Evolutionary conservation across 1,140 invertebrate genomes (phyloP), one percentile per base, ranked within the genome.

Genomic region (Armadillidium nasatum): DNA sequence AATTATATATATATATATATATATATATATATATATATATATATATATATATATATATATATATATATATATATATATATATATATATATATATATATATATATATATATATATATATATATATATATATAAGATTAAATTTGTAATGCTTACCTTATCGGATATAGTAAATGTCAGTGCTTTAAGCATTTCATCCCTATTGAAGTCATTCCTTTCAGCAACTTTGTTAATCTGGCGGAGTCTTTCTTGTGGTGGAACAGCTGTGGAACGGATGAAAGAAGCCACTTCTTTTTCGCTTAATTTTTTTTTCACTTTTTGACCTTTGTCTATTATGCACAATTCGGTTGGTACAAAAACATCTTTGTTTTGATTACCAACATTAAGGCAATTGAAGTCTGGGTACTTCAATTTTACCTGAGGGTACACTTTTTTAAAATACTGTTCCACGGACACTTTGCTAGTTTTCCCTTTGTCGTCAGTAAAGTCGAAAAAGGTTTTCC

Each of bases 271-370:
- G 22, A 78, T 78, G 23, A 78, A 72, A 33, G 44, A 2, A 21
- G 73, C 19, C 3, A 71, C 72, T 13, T 78, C 77, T n/a, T 0
- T 11, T 6, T 78, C 77, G 75, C 44, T 78, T 7, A 78, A 46
- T 44, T 78, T 78, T 33, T 68, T 75, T 10, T n/a, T 44, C 44
- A 75, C 77, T 44, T 72, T 78, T 70, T 78, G 77, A 54, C 73
- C 77, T 67, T 78, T 78, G 43, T 69, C 70, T 22, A 78, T 78
- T 22, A 33, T 75, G 50, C 77, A 78, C 11, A 70, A 71, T 73
- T 73, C 72, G 7, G 45, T 46, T 9, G 72, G 72, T 22, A 73
- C 7, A 22, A 46, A 44, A 13, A 73, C 46, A 15, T 50, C 45
- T 22, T 44, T 45, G 7, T 19, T 23, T 46, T 46, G 43, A 45